These are phyloP conservation scores for Peromyscus leucopus DNA, from an alignment of 2,113 vertebrate genomes.

Conservation along the genomic window DNA sequence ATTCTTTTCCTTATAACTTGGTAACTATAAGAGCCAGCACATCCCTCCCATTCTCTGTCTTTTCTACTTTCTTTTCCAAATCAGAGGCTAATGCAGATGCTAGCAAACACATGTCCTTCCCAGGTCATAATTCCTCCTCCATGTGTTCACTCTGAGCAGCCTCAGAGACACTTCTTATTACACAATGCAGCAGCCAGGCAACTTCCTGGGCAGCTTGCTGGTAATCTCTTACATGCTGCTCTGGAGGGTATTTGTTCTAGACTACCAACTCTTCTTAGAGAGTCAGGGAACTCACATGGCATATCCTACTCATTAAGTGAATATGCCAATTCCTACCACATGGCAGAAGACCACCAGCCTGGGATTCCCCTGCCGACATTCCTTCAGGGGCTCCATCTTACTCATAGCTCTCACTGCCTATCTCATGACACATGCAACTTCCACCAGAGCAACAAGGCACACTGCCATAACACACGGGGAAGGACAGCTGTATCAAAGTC, in stretches of 20 bases:
- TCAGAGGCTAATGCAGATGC: background rate
- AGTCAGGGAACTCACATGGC: background rate
- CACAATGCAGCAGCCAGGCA: background rate
- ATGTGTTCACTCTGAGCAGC: background rate
- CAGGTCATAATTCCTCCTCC: background rate
- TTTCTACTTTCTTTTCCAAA: background rate
- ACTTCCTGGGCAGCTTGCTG: background rate
- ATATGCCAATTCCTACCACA: background rate
- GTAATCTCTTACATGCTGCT: background rate
- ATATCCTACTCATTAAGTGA: background rate
- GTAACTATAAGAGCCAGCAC: background rate
- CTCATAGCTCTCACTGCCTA: background rate
- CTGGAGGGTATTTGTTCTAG: background rate
- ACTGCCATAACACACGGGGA: background rate
- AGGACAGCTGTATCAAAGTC: too few species aligned
- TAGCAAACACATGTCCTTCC: background rate
- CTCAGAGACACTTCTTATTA: background rate
- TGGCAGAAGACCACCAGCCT: background rate
- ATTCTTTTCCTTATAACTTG: too few species aligned
- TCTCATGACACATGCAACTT: background rate
- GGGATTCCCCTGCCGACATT: background rate
- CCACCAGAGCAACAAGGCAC: background rate
- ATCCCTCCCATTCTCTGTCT: background rate
- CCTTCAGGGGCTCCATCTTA: too few species aligned
- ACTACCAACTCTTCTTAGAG: background rate